phyloP scores from a whole-genome alignment of 2,113 vertebrate genomes.

The Gnathonemus longibarbis region DNA sequence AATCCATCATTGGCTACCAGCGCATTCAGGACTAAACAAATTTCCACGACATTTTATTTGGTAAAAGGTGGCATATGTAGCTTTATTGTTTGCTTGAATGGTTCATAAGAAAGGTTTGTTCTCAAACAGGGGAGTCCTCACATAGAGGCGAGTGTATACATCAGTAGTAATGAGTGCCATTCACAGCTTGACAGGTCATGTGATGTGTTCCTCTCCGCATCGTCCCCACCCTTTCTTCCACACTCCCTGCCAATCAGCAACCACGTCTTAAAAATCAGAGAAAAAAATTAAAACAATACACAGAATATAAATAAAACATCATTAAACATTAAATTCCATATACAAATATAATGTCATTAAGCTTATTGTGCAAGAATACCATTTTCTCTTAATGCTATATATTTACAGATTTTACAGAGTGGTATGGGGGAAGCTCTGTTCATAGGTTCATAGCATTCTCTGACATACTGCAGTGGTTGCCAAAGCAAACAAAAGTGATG shows the following conservation, averaged over 20 bases:
- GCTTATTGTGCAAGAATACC: conserved; percentile 16
- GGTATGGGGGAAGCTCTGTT: neutral
- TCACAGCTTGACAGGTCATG: conserved; percentile 14
- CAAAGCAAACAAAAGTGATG: neutral
- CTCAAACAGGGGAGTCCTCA: conserved; percentile 29
- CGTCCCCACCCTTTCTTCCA: neutral
- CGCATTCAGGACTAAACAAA: neutral
- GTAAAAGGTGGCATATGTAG: conserved; percentile 35
- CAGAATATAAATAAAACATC: conserved; percentile 18
- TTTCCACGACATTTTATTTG: neutral
- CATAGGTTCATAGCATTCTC: neutral
- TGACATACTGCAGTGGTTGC: neutral
- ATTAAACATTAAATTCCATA: conserved; percentile 14
- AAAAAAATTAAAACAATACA: neutral
- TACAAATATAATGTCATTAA: conserved; percentile 14
- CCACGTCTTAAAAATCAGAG: neutral
- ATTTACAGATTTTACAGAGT: conserved; percentile 14
- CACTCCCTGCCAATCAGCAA: neutral
- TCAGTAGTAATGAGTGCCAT: conserved; percentile 10
- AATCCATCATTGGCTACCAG: neutral
- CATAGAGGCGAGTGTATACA: neutral
- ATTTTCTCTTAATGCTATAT: neutral
- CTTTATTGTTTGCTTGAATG: conserved; percentile 63
- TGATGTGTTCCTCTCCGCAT: neutral
- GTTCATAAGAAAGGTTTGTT: conserved; percentile 37